Evolutionary conservation across 2,888 invertebrate genomes (phyloP), one percentile per base, ranked within the genome.

Genomic region (Mesopsocus fuscifrons): DNA sequence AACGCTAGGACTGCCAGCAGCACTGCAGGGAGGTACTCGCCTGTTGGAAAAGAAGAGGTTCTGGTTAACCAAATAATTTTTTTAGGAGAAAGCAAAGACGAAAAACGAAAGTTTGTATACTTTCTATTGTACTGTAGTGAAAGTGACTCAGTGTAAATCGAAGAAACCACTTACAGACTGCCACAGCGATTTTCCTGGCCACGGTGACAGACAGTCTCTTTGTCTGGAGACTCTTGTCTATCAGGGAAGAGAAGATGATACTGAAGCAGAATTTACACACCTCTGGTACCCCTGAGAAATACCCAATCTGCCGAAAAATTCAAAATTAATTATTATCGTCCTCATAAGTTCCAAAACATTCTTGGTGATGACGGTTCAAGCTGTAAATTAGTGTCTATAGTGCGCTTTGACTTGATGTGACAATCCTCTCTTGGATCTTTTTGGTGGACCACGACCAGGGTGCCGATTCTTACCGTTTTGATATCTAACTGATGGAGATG

Each of bases 281-380:
- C 18, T 52, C 50, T n/a, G 52, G 50, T 9, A 51, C 41, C 11
- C 49, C 49, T n/a, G 50, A 46, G 17, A 52, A 30, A 9, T 51
- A 44, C 9, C 51, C 52, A 44, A 48, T 52, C 51, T 52, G 47
- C 2, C 46, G 49, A 34, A 42, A 15, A 33, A 45, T 38, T 31
- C 32, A 18, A 48, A 32, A 15, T 26, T 35, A 20, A 38, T 18
- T 18, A n/a, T 17, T 5, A 38, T 17, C n/a, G 20, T 38, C 5
- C n/a, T n/a, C n/a, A n/a, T n/a, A n/a, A n/a, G n/a, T n/a, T n/a
- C n/a, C n/a, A n/a, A n/a, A n/a, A n/a, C n/a, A n/a, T n/a, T n/a
- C n/a, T n/a, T n/a, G n/a, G n/a, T n/a, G n/a, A n/a, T n/a, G n/a
- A n/a, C n/a, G n/a, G n/a, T n/a, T n/a, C n/a, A n/a, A n/a, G n/a